Conservation (phyloP, 2,797 vertebrate genomes). For the Danio albolineatus region DNA sequence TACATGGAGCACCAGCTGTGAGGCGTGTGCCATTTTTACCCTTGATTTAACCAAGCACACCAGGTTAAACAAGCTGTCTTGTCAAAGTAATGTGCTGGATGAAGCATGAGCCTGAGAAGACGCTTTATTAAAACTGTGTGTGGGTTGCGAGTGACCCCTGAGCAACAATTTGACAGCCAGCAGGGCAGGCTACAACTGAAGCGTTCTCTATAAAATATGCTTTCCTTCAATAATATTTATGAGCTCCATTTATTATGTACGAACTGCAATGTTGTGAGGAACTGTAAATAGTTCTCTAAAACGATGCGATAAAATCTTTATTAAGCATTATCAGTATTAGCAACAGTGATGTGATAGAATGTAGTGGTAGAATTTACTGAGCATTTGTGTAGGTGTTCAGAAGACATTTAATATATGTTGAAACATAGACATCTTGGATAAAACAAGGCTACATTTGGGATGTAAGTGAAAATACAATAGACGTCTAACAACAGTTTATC, state of each 20-base stretch:
- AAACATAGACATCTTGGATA: too few species aligned
- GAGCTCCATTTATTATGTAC: slow-evolving; percentile 13
- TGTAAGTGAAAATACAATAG: too few species aligned
- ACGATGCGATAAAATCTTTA: slow-evolving; percentile 3
- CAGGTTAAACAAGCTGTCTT: slow-evolving; percentile 11
- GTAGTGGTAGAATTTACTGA: too few species aligned
- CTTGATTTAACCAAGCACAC: background rate
- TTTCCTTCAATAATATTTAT: slow-evolving; percentile 32
- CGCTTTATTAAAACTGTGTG: slow-evolving; percentile 9
- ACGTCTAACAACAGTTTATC: too few species aligned
- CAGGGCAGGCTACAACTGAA: background rate
- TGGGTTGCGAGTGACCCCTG: background rate
- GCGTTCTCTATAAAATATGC: slow-evolving; percentile 7
- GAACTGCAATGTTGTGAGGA: slow-evolving; percentile 14
- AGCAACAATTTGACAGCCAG: slow-evolving; percentile 2
- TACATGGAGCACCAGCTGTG: background rate
- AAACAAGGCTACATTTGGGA: too few species aligned
- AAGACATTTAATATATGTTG: too few species aligned
- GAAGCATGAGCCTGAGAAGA: background rate
- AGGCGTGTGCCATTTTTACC: background rate
- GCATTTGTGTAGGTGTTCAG: too few species aligned
- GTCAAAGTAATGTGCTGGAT: slow-evolving; percentile 7
- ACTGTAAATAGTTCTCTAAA: slow-evolving; percentile 17
- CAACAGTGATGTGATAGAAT: background rate
- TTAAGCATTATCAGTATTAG: background rate